Evolutionary conservation across 1,140 invertebrate species (phyloP).

Genomic region (Listronotus oregonensis): DNA sequence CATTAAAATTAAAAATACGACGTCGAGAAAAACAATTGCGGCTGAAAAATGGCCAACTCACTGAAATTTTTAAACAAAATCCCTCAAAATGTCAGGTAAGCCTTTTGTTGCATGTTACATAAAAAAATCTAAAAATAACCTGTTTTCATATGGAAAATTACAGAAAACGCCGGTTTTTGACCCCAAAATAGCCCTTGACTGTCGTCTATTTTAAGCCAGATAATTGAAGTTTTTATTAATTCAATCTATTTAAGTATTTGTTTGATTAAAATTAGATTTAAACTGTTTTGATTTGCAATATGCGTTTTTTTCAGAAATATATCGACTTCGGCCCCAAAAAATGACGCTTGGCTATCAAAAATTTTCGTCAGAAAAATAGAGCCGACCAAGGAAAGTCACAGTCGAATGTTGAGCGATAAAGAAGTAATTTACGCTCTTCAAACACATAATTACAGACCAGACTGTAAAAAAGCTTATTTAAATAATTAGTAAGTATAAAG

Average conservation of each 20-base stretch:
- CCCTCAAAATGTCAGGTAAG: conserved; percentile 46
- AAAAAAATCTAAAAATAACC: conserved; percentile 14
- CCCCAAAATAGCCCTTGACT: background rate
- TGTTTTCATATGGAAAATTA: background rate
- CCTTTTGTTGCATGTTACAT: conserved; percentile 4
- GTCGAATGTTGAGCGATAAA: conserved; percentile 91
- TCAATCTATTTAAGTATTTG: background rate
- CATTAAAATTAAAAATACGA: conserved; percentile 42
- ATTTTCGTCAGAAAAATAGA: conserved; percentile 88
- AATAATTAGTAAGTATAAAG: conserved; percentile 83
- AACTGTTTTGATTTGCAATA: background rate
- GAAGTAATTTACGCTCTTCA: conserved; percentile 93
- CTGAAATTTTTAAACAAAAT: conserved; percentile 42
- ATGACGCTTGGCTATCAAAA: conserved; percentile 88
- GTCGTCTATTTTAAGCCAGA: background rate
- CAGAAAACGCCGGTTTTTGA: background rate
- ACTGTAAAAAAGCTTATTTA: conserved; percentile 83
- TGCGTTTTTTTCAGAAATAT: conserved; percentile 50
- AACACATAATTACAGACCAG: conserved; percentile 91
- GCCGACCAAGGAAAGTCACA: conserved; percentile 93
- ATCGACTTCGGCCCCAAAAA: conserved; percentile 59
- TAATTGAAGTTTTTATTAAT: conserved; percentile 4
- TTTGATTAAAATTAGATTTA: too few relatives aligned
- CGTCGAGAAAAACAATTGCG: conserved; percentile 14
- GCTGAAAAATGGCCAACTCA: conserved; percentile 45